A percentile compares a stretch with the other conserved stretches of the same genome.
Evolutionary conservation across 2,113 vertebrate species (phyloP).

Genomic region (Silurus meridionalis): DNA sequence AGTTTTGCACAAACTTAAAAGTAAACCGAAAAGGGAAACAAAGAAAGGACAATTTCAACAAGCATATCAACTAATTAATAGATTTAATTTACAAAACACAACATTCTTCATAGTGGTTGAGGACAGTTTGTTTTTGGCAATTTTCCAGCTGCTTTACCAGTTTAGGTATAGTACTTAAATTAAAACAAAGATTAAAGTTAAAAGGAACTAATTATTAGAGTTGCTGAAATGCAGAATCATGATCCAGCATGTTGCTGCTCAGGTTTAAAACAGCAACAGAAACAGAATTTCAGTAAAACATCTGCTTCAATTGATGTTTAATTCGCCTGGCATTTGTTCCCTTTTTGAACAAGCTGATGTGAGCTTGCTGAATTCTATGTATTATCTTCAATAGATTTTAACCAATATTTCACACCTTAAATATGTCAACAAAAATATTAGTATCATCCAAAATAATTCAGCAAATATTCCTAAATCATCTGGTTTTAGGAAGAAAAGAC

Average conservation of each 20-base stretch:
- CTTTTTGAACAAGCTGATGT: neutral
- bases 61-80: neutral
- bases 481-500: neutral
- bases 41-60: neutral
- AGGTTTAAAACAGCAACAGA: neutral
- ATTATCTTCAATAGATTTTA: neutral
- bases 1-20: neutral
- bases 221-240: neutral
- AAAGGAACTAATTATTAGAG: neutral
- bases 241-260: neutral
- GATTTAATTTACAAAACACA: neutral
- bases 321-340: neutral
- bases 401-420: neutral
- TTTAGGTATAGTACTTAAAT: neutral
- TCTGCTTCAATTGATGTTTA: neutral
- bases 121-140: neutral
- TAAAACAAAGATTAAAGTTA: neutral
- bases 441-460: neutral
- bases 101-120: neutral
- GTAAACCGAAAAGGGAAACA: neutral
- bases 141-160: neutral
- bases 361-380: neutral
- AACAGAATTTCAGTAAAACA: neutral
- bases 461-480: neutral
- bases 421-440: neutral